Conservation (phyloP, 2,113 vertebrate species). For the Gorsachius goisagi region DNA sequence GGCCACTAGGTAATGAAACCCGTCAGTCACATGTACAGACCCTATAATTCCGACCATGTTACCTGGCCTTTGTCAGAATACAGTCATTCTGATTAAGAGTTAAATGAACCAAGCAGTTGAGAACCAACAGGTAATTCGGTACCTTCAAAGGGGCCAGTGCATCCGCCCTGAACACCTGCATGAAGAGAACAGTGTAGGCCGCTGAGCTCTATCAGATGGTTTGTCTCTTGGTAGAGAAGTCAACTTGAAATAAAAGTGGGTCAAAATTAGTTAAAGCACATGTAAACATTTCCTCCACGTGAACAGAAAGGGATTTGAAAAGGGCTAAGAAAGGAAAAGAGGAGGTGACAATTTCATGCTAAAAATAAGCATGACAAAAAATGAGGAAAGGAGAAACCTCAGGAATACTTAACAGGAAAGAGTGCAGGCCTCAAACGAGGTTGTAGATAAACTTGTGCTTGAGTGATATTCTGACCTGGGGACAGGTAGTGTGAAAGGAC, state of each 20-base stretch:
- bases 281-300: not conserved
- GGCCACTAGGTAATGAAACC: not conserved
- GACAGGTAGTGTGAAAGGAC: not conserved
- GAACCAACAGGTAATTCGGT: not conserved
- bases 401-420: not conserved
- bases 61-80: not conserved
- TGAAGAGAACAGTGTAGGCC: not conserved
- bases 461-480: not conserved
- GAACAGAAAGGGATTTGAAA: not conserved
- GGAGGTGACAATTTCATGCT: not conserved
- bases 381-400: not conserved
- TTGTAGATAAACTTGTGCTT: not conserved
- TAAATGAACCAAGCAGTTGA: not conserved
- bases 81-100: not conserved
- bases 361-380: not conserved
- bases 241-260: not conserved
- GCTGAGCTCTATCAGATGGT: not conserved
- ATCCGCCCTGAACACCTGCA: not conserved
- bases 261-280: not conserved
- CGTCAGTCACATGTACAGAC: not conserved
- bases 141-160: not conserved
- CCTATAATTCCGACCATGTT: not conserved
- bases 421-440: not conserved
- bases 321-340: not conserved
- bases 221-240: not conserved